phyloP scores from a whole-genome alignment of 2,797 vertebrate genomes.

The Apodemus agrarius region DNA sequence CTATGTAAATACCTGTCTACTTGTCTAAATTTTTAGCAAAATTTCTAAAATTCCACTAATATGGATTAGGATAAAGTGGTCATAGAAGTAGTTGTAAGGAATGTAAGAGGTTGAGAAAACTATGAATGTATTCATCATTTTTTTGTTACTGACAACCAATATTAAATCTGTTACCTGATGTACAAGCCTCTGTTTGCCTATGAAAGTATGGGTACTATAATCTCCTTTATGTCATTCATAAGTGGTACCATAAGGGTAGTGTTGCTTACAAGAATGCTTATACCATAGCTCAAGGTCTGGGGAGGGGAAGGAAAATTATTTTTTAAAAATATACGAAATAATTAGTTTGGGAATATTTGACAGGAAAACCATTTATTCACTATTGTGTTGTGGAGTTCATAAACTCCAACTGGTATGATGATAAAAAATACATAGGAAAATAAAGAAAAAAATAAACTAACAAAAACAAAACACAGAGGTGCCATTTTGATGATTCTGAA shows the following conservation, averaged over 20 bases:
- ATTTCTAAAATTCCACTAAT: too few relatives aligned
- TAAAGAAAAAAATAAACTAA: neutral
- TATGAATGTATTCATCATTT: neutral
- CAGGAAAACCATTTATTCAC: neutral
- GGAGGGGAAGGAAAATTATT: too few relatives aligned
- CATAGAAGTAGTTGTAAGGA: neutral
- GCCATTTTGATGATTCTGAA: neutral
- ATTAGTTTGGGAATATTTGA: neutral
- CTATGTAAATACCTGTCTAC: neutral
- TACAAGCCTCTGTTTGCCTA: neutral
- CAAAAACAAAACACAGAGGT: neutral
- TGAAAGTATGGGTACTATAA: neutral
- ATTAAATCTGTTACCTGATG: neutral
- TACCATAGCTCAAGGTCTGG: neutral
- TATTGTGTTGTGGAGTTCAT: neutral
- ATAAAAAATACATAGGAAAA: neutral
- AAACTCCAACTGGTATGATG: neutral
- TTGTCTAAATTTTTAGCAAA: neutral
- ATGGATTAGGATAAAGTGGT: neutral
- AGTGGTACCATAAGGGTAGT: neutral
- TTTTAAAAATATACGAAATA: accelerated
- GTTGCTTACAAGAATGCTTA: neutral
- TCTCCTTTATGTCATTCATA: neutral
- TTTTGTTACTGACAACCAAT: neutral
- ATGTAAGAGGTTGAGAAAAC: neutral